Evolutionary conservation across 2,113 vertebrate genomes (phyloP), one percentile per base, ranked within the genome.

Genomic region (Phalacrocorax pelagicus): DNA sequence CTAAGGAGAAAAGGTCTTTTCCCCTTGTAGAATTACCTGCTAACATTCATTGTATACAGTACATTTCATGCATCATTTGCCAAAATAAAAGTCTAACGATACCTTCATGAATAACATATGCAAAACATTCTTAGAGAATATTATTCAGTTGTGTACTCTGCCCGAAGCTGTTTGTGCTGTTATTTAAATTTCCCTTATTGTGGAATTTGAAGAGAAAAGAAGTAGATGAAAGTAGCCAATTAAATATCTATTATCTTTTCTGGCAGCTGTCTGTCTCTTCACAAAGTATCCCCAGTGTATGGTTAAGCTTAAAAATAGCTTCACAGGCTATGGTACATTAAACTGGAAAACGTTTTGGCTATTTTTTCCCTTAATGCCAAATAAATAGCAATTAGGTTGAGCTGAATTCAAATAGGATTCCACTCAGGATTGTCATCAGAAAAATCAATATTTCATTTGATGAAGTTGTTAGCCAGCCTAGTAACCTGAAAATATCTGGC

Each of bases 401-500:
- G 8, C 42, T 87, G 73, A 86, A 91, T 84, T 97, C 38, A 91
- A 84, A 89, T 55, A 91, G 11, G 20, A 91, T 89, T 81, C 46
- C 89, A 6, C 55, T 81, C 74, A 18, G 26, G 67, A 38, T 19
- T 94, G 22, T 73, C 10, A 66, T 77, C 29, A 79, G 55, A 81
- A 94, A 95, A 92, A 84, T 81, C 72, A 91, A 32, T 94, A 89
- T 84, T 84, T 89, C 38, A 67, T 84, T 92, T 92, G 55, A 84
- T 78, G 55, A 89, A 95, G 38, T n/a, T 84, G 8, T 89, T 91
- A 89, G 40, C 36, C 42, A 92, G 55, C 4, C 42, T 75, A 86
- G 40, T 63, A 80, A 88, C 30, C 15, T 58, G 30, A 91, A 91
- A 92, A 78, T 59, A 87, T 32, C 16, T 16, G 59, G 13, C 63